Conservation (phyloP, 2,797 vertebrate species). For the Ammospiza maritima region DNA sequence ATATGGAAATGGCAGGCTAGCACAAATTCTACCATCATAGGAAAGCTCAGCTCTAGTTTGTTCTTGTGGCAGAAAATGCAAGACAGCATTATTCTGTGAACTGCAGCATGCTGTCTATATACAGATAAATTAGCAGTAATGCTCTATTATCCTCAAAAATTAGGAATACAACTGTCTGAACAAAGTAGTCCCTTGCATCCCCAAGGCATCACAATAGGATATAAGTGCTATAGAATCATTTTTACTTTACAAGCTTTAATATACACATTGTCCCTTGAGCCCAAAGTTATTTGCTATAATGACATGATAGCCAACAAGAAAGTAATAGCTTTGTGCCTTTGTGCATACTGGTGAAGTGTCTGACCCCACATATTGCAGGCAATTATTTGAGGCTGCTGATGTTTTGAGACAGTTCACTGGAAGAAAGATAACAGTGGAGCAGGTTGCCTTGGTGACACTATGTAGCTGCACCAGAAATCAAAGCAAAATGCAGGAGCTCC, state of each 20-base stretch:
- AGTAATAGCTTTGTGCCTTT: constrained; percentile 64
- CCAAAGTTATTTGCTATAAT: constrained; percentile 37
- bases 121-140: constrained; percentile 44
- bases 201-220: neutral
- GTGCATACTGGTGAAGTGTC: constrained; percentile 34
- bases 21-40: neutral
- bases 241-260: constrained; percentile 62
- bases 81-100: neutral
- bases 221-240: constrained; percentile 35
- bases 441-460: constrained; percentile 76
- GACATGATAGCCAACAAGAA: constrained; percentile 25
- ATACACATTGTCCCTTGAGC: constrained; percentile 27
- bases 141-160: neutral
- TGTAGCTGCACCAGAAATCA: constrained; percentile 52
- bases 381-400: constrained; percentile 32
- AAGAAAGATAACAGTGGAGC: constrained; percentile 32
- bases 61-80: neutral
- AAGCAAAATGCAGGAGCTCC: constrained; percentile 9
- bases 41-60: neutral
- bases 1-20: neutral
- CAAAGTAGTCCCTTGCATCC: constrained; percentile 22
- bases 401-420: constrained; percentile 59
- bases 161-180: neutral
- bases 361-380: constrained; percentile 50
- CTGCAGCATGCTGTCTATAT: neutral